A percentile compares a stretch with the other conserved stretches of the same genome.
Conservation (phyloP, 2,888 invertebrate species). For the Orchesella flavescens region DNA sequence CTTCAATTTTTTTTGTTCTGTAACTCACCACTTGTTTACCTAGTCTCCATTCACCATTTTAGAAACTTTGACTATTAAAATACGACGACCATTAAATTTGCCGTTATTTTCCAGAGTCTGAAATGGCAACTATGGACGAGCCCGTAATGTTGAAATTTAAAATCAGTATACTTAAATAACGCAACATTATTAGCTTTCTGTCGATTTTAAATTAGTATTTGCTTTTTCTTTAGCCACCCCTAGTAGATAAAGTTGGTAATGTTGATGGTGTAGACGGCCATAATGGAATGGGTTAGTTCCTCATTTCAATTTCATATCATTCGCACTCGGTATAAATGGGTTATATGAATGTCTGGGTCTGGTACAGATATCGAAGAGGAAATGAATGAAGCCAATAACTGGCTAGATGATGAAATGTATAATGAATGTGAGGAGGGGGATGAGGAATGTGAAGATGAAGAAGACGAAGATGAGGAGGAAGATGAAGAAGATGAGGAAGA, state of each 20-base stretch:
- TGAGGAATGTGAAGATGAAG: slow-evolving; percentile 45
- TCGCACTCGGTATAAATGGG: too few relatives aligned
- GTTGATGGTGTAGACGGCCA: neutral
- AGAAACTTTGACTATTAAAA: too few relatives aligned
- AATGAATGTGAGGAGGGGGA: slow-evolving; percentile 20
- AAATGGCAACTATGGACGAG: neutral
- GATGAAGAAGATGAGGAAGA: slow-evolving; percentile 62
- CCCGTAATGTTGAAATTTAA: too few relatives aligned
- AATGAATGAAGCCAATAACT: neutral
- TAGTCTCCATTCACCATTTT: too few relatives aligned
- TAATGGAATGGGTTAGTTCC: neutral
- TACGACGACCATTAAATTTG: too few relatives aligned
- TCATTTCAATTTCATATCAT: too few relatives aligned
- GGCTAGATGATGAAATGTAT: neutral
- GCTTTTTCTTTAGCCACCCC: slow-evolving; percentile 9
- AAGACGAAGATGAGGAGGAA: slow-evolving; percentile 59
- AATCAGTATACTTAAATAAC: neutral
- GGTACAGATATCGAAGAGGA: neutral
- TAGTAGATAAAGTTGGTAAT: neutral
- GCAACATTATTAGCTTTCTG: neutral
- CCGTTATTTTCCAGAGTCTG: too few relatives aligned
- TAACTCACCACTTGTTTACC: too few relatives aligned
- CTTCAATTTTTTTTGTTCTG: too few relatives aligned
- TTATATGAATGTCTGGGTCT: too few relatives aligned
- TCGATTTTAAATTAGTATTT: neutral